Base-by-base conservation (phyloP, 2,113 vertebrate genomes). In the Hyaena hyaena region DNA sequence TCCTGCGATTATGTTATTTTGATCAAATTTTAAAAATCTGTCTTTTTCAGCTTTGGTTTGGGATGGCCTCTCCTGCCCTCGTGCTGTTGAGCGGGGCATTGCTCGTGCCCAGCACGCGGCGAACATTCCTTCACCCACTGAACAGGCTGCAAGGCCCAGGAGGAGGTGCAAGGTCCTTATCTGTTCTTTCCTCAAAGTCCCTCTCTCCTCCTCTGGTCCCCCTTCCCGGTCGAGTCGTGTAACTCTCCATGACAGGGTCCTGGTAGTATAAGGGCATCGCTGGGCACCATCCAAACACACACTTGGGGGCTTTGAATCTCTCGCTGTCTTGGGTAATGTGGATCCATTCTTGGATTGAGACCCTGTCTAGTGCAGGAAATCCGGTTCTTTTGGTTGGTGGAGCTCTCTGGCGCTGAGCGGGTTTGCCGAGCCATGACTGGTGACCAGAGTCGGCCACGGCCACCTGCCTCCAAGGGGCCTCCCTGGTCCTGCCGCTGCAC, bases 141-240 rank as follows among this genome's bases (percentile, higher is more conserved):
- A 61, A 4, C 10, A 17, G 24, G 69, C 61, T 14, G 0, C 31
- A 39, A 43, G 71, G 28, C 82, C 26, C 23, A 5, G 69, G 23
- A 58, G 63, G 55, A 10, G 4, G 26, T 12, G 5, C 28, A 2
- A 7, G 7, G 33, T 45, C 43, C 26, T 7, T 16, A 2, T 10
- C 71, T 79, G 35, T 26, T 43, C 65, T 53, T 21, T 16, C 93
- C 35, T 73, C 33, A 1, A 28, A 81, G 45, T 9, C 35, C 12
- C 2, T 9, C 33, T 19, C 45, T 33, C 24, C 50, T 21, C 9
- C 26, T 10, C 3, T 9, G 2, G 8, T 5, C 3, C 43, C 14
- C 39, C 39, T n/a, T 6, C n/a, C 50, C n/a, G 11, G 85, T 14
- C 1, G 0, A 3, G 17, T 23, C 1, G 6, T 2, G 1, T 10